Conservation (phyloP, 2,888 invertebrate genomes). For the Notodonta ziczac region DNA sequence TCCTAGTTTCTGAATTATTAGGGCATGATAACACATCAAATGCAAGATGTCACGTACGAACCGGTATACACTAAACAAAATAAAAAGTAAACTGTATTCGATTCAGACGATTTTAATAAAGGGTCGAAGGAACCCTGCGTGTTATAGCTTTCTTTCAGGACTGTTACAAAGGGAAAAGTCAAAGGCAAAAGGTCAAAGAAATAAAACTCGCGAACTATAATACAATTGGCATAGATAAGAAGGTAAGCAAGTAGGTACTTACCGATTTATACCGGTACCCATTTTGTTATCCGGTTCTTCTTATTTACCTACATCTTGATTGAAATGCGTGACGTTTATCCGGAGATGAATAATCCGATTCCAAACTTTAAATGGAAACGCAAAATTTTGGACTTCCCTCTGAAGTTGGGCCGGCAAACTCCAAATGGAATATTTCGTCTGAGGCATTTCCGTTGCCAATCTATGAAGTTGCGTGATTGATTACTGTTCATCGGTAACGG, state of each 20-base stretch:
- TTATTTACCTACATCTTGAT: background rate
- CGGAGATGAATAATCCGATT: conserved; percentile 34
- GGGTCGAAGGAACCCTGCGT: conserved; percentile 51
- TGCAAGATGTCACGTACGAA: conserved; percentile 53
- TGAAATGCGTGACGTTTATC: conserved; percentile 13
- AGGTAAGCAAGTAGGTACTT: background rate
- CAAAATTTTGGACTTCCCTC: conserved; percentile 26
- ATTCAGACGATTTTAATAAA: conserved; percentile 56
- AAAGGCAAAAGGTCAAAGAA: conserved; percentile 29
- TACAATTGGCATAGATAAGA: conserved; percentile 15
- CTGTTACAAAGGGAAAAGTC: conserved; percentile 1
- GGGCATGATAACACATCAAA: conserved; percentile 38
- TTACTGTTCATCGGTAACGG: conserved; percentile 14
- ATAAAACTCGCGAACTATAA: conserved; percentile 29
- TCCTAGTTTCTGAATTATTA: conserved; percentile 6
- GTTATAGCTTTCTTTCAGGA: conserved; percentile 40
- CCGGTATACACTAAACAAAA: conserved; percentile 46
- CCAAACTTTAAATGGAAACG: conserved; percentile 36
- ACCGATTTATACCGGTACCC: background rate
- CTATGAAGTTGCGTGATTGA: conserved; percentile 35
- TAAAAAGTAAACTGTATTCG: conserved; percentile 54
- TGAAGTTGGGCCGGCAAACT: conserved; percentile 17
- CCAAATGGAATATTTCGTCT: conserved; percentile 20
- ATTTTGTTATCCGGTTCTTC: background rate
- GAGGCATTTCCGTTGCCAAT: conserved; percentile 8